Evolutionary conservation across 2,113 vertebrate species (phyloP), one percentile per base, ranked within the genome.

Genomic region (Gopherus evgoodei): DNA sequence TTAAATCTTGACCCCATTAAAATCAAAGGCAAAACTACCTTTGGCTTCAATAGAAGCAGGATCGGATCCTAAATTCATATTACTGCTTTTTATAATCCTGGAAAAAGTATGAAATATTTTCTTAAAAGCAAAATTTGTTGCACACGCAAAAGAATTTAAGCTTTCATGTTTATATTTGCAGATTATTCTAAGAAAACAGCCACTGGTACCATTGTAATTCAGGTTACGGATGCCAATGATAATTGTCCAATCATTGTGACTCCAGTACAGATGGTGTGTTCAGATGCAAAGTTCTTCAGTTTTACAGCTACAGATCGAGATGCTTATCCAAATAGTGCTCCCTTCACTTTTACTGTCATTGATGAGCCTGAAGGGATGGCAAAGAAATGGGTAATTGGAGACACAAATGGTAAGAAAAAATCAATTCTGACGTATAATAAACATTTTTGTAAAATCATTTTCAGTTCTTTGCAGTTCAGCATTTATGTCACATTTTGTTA

Each of bases 221-320:
- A 98, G 3, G 98, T 99, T 50, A 91, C 97, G 87, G 99, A 99
- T 96, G 96, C 96, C 56, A 99, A 99, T 93, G 99, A 99, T 97
- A 98, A 99, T 91, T 99, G 99, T 91, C 99, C 99, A 1, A 42
- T 84, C 35, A 96, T 99, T 87, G 96, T 96, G 19, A 52, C 97
- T 19, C 97, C 95, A 5, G 52, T 85, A 42, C 98, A 95, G 47
- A 98, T 50, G 2, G 47, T 99, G 89, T 99, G 99, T 91, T 92
- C 97, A 0, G 87, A 98, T 10, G 79, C 96, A 2, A 94, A 93
- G 0, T 97, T 96, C 19, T 87, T 99, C 93, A 98, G 98, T 8
- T 96, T 98, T 93, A 99, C 99, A 1, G 99, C 99, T 1, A 8
- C 8, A 17, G 99, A 99, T 84, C 19, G 80, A 76, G 99, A 99